Evolutionary conservation across 2,113 vertebrate genomes (phyloP), one percentile per base, ranked within the genome.

Genomic region (Lonchura striata): DNA sequence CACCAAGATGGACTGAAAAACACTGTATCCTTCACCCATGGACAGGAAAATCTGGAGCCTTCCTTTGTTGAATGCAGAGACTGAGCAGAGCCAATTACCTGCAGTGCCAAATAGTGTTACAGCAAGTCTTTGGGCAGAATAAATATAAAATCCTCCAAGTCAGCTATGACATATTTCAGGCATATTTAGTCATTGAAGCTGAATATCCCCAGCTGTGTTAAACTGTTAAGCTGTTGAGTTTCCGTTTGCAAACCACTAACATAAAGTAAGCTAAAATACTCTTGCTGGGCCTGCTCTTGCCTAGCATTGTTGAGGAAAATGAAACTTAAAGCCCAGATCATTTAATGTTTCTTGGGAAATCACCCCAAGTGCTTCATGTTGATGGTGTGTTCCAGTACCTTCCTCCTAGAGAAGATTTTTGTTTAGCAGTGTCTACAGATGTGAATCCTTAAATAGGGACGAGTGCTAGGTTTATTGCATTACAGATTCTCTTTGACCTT

Each of bases 161-260:
- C 88, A 86, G 79, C 93, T 78, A 63, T 0, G 15, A 94, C 69
- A 81, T 90, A 87, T 95, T 94, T 93, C 93, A 94, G 68, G 53
- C 72, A 9, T 78, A 81, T 93, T 90, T 86, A 86, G 64, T 81
- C 92, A 90, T 15, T 93, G 95, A 83, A 93, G 95, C 85, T 93
- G 93, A 95, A 92, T 96, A 88, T 92, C 60, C 64, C 92, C 95
- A 97, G 94, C 92, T 96, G 96, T 86, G 88, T 83, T 96, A 94
- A 95, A 95, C 82, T 84, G 71, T 81, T 93, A 96, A 88, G 82
- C 71, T 93, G 82, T 93, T 93, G 79, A 93, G 82, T 70, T 96
- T 91, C 95, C 2, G 15, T 93, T 86, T 86, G 76, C 88, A 75
- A 93, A 84, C 60, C 82, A 77, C 68, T 85, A 90, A 92, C 85